Base-by-base conservation (phyloP, 2,113 vertebrate species). In the Girardinichthys multiradiatus region DNA sequence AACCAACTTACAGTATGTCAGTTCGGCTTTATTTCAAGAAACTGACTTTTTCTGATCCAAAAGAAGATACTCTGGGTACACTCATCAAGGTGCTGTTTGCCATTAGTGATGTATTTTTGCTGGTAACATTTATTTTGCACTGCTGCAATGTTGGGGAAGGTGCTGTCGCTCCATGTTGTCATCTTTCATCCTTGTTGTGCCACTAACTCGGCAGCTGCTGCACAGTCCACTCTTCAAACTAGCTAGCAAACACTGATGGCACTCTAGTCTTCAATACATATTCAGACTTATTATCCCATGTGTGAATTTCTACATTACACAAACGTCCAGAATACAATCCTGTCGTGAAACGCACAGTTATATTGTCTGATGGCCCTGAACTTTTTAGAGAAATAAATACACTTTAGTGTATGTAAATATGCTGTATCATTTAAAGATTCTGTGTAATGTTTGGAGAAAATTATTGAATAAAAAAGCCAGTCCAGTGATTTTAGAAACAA, bases 301-400 rank as follows among this genome's bases (percentile, higher is more conserved):
- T 63, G 73, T 90, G 83, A 85, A 90, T 79, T 78, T 76, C 65
- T 64, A 69, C 63, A 74, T 68, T 70, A 84, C 89, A 88, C 79
- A 75, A 79, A 90, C 68, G 83, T 92, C 87, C 89, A 88, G 81
- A 89, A 79, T 80, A 79, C 74, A 86, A 87, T 69, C 87, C 83
- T 89, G 88, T 94, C 88, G 90, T 87, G 77, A 94, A 92, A 87
- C 90, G 93, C 93, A 94, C 93, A 94, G 91, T 87, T 92, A 86
- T 86, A 89, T 90, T 88, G 88, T 86, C 73, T 83, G 85, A 86
- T 73, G 87, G 82, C 90, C 91, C 93, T 89, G 84, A 79, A 92
- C 83, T 93, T 94, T 95, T 95, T 94, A 94, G 92, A 91, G 87
- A 85, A 94, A 90, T 61, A 87, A 82, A 87, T 93, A 94, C 93